Evolutionary conservation across 2,797 vertebrate species (phyloP).

Genomic region (Erithacus rubecula): DNA sequence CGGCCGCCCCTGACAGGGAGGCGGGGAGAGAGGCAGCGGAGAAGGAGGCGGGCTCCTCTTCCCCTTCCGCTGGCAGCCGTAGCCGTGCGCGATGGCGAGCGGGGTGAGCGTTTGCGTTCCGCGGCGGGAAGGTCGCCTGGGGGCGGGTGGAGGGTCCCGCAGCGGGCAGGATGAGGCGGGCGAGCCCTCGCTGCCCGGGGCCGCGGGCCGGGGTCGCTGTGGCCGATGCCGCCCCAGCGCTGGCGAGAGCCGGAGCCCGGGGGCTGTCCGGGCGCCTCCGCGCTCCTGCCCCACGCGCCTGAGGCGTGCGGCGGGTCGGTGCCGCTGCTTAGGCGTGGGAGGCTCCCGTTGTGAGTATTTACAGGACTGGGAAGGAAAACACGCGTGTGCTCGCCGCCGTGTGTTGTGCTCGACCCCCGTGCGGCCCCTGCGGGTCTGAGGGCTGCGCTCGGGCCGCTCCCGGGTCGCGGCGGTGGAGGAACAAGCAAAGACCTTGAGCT

Average conservation of each 20-base stretch:
- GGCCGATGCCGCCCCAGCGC: no score
- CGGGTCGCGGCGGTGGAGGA: neutral
- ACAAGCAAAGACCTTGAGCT: rapidly evolving
- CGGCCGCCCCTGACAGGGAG: neutral
- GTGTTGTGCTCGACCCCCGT: rapidly evolving
- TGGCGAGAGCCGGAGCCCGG: rapidly evolving
- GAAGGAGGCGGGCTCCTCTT: neutral
- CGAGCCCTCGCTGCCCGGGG: neutral
- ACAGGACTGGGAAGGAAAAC: neutral
- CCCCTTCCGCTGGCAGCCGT: neutral
- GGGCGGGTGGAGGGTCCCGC: neutral
- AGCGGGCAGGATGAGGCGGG: neutral
- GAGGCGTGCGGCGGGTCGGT: neutral
- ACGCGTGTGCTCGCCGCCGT: rapidly evolving
- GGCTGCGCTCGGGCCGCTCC: no score
- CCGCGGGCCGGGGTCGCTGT: neutral
- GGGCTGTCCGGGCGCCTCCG: neutral
- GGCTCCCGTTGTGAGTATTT: neutral
- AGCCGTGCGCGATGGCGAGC: neutral
- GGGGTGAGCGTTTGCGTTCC: neutral
- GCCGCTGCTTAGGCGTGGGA: neutral
- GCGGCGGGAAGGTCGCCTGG: neutral
- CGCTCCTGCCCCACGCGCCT: rapidly evolving
- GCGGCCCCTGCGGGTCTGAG: rapidly evolving
- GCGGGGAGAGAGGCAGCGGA: neutral